Evolutionary conservation across 2,113 vertebrate genomes (phyloP).

Genomic region (Rhinoderma darwinii): DNA sequence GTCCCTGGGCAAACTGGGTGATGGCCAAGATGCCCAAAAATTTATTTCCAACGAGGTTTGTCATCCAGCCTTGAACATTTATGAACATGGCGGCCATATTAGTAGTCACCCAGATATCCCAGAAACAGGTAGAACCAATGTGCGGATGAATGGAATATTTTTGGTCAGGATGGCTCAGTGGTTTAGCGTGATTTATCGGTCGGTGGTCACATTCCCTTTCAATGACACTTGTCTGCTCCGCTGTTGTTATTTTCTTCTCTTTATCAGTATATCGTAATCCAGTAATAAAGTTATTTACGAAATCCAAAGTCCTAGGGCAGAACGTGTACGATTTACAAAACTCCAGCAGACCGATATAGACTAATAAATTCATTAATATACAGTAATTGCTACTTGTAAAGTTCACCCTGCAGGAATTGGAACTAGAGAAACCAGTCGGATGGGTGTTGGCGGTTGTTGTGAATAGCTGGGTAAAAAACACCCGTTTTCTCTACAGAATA

Average conservation of each 20-base stretch:
- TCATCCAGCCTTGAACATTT: too few species aligned
- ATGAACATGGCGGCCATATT: too few species aligned
- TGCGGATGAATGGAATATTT: too few species aligned
- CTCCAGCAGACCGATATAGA: neutral
- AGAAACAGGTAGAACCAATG: too few species aligned
- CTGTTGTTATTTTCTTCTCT: neutral
- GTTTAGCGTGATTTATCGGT: neutral
- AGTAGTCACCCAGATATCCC: too few species aligned
- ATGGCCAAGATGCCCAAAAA: too few species aligned
- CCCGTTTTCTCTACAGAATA: neutral
- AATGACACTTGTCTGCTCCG: neutral
- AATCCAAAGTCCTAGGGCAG: slow-evolving; percentile 13
- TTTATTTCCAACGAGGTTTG: too few species aligned
- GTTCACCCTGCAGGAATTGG: neutral
- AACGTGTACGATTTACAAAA: neutral
- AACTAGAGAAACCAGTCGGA: slow-evolving; percentile 35
- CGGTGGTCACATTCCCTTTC: neutral
- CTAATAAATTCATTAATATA: neutral
- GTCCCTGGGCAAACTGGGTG: too few species aligned
- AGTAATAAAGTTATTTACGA: neutral
- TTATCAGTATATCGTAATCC: neutral
- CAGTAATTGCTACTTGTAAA: neutral
- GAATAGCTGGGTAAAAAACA: neutral
- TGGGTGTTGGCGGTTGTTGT: neutral
- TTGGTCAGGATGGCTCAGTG: neutral